Base-by-base conservation (phyloP, 2,888 invertebrate species). In the Torymus aiolomorphi region DNA sequence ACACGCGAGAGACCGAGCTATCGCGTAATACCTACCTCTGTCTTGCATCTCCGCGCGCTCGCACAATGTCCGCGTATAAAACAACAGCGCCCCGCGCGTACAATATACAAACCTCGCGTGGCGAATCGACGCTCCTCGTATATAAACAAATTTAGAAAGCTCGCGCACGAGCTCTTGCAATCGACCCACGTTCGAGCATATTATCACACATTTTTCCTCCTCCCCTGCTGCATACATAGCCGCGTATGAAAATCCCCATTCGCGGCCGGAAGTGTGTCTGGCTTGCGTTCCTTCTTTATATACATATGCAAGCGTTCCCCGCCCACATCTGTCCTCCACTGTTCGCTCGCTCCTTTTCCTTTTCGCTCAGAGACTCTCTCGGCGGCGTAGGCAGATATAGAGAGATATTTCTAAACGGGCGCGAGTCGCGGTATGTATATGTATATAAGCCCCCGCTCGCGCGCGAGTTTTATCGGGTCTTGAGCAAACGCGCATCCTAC, bases 401-500 rank as follows among this genome's bases (percentile, higher is more conserved):
- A 56, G 56, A 61, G 67, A 67, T 16, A 75, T 61, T 75, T 75
- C 67, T 31, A 75, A 67, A 75, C 18, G 24, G 51, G 31, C 31
- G 31, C 3, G 31, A 31, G 31, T 3, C 8, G 31, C 31, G 31
- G 31, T 31, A 31, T 31, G 2, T 31, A 31, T 31, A 31, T 31
- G 8, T 31, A 31, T 31, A 31, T 31, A 31, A 31, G 31, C 31
- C 31, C 51, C 51, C 16, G 56, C 24, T 70, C 14, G n/a, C 52
- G n/a, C 52, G 8, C n/a, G 65, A 18, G 51, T 57, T 71, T 77
- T 65, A 59, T 71, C 59, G 71, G 71, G 11, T 65, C 63, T 71
- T 57, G 71, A 59, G 71, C 49, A 77, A 77, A 69, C 57, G 70
- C 70, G 70, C 70, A 76, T 67, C 75, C 67, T n/a, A 62, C 59